A percentile compares a stretch with the other conserved stretches of the same genome.
phyloP scores from a whole-genome alignment of 2,888 invertebrate species.

The Lacanobia oleracea region DNA sequence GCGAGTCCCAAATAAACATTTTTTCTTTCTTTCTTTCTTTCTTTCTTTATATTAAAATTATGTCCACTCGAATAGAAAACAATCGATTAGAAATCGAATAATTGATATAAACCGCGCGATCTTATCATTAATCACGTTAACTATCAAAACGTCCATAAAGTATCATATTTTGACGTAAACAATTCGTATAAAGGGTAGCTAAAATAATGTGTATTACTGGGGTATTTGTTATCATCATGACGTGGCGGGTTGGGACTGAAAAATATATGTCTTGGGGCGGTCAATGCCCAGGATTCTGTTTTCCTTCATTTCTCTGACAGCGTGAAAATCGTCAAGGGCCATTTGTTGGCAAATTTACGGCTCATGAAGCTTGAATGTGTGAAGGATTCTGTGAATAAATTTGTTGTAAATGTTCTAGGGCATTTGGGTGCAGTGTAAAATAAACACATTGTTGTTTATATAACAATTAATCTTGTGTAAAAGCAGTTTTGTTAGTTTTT shows the following conservation, averaged over 20 bases:
- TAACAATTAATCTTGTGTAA: not conserved
- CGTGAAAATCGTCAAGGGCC: conserved; percentile 86
- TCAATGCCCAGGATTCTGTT: conserved; percentile 75
- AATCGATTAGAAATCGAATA: conserved; percentile 78
- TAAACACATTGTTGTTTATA: not conserved
- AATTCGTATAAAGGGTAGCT: conserved; percentile 71
- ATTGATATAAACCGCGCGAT: conserved; percentile 79
- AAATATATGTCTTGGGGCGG: conserved; percentile 80
- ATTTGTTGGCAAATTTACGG: conserved; percentile 87
- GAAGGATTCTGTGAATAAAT: conserved; percentile 73
- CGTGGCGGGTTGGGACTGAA: conserved; percentile 71
- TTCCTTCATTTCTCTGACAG: conserved; percentile 86
- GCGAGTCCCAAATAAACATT: too few relatives aligned
- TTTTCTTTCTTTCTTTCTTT: too few relatives aligned
- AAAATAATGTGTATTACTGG: conserved; percentile 60
- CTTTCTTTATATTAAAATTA: too few relatives aligned
- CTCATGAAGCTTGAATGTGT: conserved; percentile 81
- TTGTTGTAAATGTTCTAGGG: conserved; percentile 52
- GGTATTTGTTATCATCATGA: conserved; percentile 75
- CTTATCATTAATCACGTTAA: conserved; percentile 78
- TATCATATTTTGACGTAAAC: conserved; percentile 76
- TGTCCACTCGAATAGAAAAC: conserved; percentile 73
- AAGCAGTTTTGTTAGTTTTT: too few relatives aligned
- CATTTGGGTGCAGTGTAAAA: conserved; percentile 42
- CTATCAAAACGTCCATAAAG: conserved; percentile 76